Conservation (phyloP, 2,888 invertebrate species). For the Melanostoma scalare region DNA sequence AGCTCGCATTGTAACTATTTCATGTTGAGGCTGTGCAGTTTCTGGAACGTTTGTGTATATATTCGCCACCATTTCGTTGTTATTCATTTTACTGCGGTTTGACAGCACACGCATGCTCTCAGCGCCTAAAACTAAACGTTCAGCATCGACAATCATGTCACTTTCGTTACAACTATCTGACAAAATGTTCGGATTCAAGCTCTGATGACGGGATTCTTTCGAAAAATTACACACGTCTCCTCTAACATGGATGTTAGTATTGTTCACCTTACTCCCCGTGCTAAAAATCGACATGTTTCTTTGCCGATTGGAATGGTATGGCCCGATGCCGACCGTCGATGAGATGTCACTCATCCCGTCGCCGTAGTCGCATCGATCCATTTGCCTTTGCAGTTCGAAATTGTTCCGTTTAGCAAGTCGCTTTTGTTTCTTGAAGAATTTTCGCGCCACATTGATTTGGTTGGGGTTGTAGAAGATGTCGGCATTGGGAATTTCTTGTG, state of each 20-base stretch:
- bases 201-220: constrained; percentile 80
- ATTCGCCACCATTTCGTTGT: constrained; percentile 82
- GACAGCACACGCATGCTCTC: constrained; percentile 77
- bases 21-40: constrained; percentile 85
- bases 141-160: constrained; percentile 78
- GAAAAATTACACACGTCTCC: constrained; percentile 72
- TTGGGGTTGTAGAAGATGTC: constrained; percentile 96
- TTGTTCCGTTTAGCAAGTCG: constrained; percentile 89
- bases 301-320: constrained; percentile 82
- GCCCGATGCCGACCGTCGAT: constrained; percentile 81
- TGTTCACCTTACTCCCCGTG: constrained; percentile 90
- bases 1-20: constrained; percentile 80
- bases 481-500: constrained; percentile 83
- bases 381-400: constrained; percentile 83
- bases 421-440: constrained; percentile 94
- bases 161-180: constrained; percentile 86
- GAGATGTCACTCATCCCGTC: constrained; percentile 84
- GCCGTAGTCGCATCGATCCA: constrained; percentile 83
- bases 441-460: constrained; percentile 95
- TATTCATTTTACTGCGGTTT: constrained; percentile 80
- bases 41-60: constrained; percentile 87
- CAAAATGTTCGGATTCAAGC: constrained; percentile 86
- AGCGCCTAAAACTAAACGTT: constrained; percentile 81
- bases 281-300: constrained; percentile 84
- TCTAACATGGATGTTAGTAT: constrained; percentile 87